Percentiles rank a stretch among this genome's conserved stretches.
These are phyloP conservation scores for Mastomys natalensis DNA, from an alignment of 2,113 vertebrate species.

Conservation along the genomic window DNA sequence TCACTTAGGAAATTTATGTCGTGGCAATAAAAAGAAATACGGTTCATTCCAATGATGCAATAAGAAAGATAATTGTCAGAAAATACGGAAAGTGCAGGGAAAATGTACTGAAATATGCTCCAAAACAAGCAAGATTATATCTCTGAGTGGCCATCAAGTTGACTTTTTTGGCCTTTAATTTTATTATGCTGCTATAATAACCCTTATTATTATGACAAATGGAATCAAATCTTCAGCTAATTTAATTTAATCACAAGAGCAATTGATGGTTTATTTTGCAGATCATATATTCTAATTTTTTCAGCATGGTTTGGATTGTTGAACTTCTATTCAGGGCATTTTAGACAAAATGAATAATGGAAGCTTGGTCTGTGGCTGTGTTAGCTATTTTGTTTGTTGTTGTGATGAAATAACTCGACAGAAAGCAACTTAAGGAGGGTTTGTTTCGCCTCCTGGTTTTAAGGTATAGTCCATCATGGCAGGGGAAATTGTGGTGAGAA, in stretches of 20 bases:
- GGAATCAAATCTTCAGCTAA: neutral
- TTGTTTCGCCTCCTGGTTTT: neutral
- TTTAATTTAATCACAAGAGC: conserved; percentile 19
- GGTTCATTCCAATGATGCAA: conserved; percentile 50
- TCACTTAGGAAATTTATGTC: conserved; percentile 64
- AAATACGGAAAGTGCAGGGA: conserved; percentile 40
- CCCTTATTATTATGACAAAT: neutral
- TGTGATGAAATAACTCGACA: neutral
- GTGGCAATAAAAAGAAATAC: conserved; percentile 44
- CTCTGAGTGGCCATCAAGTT: conserved; percentile 29
- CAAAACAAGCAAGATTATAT: conserved; percentile 16
- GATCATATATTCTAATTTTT: neutral
- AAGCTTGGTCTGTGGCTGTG: neutral
- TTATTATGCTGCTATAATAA: conserved; percentile 28
- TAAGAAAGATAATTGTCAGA: conserved; percentile 64
- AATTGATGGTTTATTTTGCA: conserved; percentile 20
- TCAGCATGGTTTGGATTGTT: neutral
- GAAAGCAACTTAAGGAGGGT: neutral
- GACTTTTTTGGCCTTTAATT: conserved; percentile 58
- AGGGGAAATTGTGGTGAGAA: neutral
- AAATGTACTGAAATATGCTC: conserved; percentile 38
- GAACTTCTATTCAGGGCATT: neutral
- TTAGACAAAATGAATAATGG: neutral
- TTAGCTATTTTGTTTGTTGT: neutral
- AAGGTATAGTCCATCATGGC: neutral